Percentiles rank a stretch among this genome's conserved stretches.
Conservation (phyloP, 2,113 vertebrate genomes). For the Cyphomyrus plagiostoma region DNA sequence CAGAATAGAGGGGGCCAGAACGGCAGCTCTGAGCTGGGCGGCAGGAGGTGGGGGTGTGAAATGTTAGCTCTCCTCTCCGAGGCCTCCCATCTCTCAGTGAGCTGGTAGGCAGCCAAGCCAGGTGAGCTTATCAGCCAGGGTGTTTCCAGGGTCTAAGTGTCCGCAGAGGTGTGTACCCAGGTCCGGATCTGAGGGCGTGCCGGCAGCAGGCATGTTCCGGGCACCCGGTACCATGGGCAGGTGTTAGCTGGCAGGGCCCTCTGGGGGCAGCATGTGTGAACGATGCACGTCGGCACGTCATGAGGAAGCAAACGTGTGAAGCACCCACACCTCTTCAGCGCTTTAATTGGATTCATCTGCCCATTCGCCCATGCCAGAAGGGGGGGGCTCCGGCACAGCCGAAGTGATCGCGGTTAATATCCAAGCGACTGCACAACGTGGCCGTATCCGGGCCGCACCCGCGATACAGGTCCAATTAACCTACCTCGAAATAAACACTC, state of each 20-base stretch:
- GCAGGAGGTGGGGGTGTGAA: neutral
- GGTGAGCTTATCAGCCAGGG: neutral
- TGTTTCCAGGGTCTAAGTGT: neutral
- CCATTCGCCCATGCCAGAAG: neutral
- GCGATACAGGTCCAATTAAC: neutral
- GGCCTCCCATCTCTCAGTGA: neutral
- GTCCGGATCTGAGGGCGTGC: neutral
- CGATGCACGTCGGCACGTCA: neutral
- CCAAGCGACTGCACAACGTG: neutral
- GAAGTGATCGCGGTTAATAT: neutral
- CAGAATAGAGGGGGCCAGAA: neutral
- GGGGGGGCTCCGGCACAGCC: neutral
- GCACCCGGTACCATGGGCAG: neutral
- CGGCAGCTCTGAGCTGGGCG: neutral
- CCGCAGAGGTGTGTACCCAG: neutral
- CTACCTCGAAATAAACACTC: neutral
- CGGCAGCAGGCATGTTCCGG: neutral
- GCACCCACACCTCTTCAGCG: neutral
- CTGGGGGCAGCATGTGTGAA: neutral
- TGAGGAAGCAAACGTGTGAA: neutral
- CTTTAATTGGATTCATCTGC: slow-evolving; percentile 17
- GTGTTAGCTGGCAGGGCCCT: neutral
- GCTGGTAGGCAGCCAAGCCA: neutral
- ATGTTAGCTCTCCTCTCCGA: neutral
- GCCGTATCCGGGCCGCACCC: neutral